Evolutionary conservation across 2,888 invertebrate species (phyloP), one percentile per base, ranked within the genome.

Genomic region (Keiferia lycopersicella): DNA sequence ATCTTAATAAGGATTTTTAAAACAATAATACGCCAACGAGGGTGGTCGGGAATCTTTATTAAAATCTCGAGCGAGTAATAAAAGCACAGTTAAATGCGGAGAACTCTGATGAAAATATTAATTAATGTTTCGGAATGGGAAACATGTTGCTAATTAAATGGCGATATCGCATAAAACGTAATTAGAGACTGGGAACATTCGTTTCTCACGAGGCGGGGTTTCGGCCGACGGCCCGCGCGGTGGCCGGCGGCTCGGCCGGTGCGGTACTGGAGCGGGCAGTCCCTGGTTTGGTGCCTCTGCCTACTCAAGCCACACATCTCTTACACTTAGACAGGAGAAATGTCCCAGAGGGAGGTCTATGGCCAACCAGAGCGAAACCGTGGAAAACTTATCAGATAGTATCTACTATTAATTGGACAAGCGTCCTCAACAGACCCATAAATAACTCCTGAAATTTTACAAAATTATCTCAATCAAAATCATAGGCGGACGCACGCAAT

Each of bases 131-230:
- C 83, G 87, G 86, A 89, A 91, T 90, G 88, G 86, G 84, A 87
- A 90, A 89, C 89, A 88, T 87, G 88, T 90, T 88, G 89, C 91
- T 91, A 91, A 91, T 91, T 89, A 91, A 91, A 91, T 87, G 91
- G 87, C 90, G 87, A 91, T 91, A 90, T 89, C 87, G 88, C 85
- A 89, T 90, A 88, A 89, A 88, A 86, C 87, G 87, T 90, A 91
- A 91, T 91, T 91, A 91, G 89, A 89, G 91, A 86, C 79, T 83
- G 84, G 84, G 83, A 83, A 81, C 86, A 83, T 88, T 86, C 80
- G 84, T 87, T 88, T 90, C 90, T 89, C 91, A 87, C 88, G 87
- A 83, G 80, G 78, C 81, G 83, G 76, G 72, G 76, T 22, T 6
- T 16, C 56, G 56, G 30, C 2, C 16, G 76, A 73, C 74, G 78